Base-by-base conservation (phyloP, 2,113 vertebrate species). In the Stigmatopora nigra region DNA sequence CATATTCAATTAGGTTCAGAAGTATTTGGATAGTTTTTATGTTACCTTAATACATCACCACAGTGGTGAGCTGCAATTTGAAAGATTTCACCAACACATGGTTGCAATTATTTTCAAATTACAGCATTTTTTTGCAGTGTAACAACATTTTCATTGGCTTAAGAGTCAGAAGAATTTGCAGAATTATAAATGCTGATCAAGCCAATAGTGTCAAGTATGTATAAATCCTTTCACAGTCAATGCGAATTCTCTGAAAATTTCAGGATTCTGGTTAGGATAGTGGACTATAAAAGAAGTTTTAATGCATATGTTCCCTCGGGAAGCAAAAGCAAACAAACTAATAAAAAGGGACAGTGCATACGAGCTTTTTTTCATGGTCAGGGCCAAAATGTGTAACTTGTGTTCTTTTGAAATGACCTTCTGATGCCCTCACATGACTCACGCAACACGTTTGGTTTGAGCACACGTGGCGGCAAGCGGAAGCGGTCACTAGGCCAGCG, bases 401-500 rank as follows among this genome's bases (percentile, higher is more conserved):
- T 38, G 57, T 59, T n/a, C n/a, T 15, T 12, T 35, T 36, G 15
- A 38, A 58, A 58, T 38, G 17, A 13, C 12, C 2, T 55, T 25
- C 15, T 13, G 20, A 55, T 55, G 10, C 13, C 31, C 13, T 31
- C 12, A 56, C 53, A 31, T 19, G 17, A 64, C 11, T 38, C 46
- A 38, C 63, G 41, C 47, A n/a, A 20, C 58, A 31, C 38, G 13
- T 36, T 45, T 64, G 20, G 59, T 46, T 31, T 44, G 72, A 62
- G 45, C 15, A 44, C 36, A 53, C 49, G 61, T 38, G 44, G 44
- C 46, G 38, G 38, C 69, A 64, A 14, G n/a, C 44, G 14, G 60
- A 38, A 72, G 62, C 66, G 35, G 56, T 44, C 71, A 70, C 68
- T 65, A 51, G 68, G 51, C 61, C 53, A 15, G 17, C 17, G 66